Evolutionary conservation across 37 sponge, comb jelly and placozoan species (phyloP), one percentile per base, ranked within the genome.

Genomic region (Agelas oroides): DNA sequence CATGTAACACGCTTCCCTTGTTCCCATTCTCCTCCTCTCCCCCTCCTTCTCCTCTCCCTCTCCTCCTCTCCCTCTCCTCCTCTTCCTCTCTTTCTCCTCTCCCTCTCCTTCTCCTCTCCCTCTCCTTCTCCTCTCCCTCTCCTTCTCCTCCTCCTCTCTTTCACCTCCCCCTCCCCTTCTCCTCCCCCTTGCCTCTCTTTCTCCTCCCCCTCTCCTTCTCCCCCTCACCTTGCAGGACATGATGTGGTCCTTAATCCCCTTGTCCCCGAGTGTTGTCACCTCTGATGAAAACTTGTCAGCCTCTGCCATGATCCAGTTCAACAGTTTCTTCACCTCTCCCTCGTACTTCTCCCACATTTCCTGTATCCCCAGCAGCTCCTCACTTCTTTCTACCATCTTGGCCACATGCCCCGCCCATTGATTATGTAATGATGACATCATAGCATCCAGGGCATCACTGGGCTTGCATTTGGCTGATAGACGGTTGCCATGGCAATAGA

Each of bases 231-330:
- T 73, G 78, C 92, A 92, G 0, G 86, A 60, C 30, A 67, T 56
- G 40, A 92, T 72, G 81, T 92, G 89, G 64, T 92, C 89, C 25
- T 70, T 78, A 12, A 92, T 71, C 25, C 92, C 92, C 28, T 88
- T 82, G 31, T 92, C 92, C 74, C 88, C 88, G 19, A 61, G 33
- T 20, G 78, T 84, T 21, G 89, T 87, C 18, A 87, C 84, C 52
- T 88, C 73, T 21, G 39, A 60, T 24, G 85, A 84, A 74, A 92
- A 88, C 33, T 53, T 53, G 60, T 88, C 59, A 21, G 89, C 88
- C 64, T 92, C 89, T 13, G 75, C 57, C 54, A 59, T 84, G 67
- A 88, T 84, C 92, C 92, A 92, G 73, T 65, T 70, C 54, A 87
- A 70, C 24, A 92, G 72, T 19, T 77, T 61, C 75, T 87, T 82